These are phyloP conservation scores for Schizopygopsis pylzovi DNA, from an alignment of 2,797 vertebrate genomes.

Conservation along the genomic window DNA sequence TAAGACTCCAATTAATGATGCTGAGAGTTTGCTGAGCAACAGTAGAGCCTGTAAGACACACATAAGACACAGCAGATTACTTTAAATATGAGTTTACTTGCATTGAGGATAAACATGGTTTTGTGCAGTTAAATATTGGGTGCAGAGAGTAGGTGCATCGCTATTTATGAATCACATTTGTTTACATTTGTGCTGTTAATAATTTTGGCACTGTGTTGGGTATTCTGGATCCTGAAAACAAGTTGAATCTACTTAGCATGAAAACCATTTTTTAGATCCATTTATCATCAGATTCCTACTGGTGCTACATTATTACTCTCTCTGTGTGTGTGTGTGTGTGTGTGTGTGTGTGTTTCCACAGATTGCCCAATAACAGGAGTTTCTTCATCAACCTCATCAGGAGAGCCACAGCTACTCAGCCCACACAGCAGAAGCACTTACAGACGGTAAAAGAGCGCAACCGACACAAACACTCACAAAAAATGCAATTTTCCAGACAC, in stretches of 20 bases:
- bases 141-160: background rate
- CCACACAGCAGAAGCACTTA: conserved; percentile 22
- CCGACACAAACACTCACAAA: background rate
- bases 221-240: background rate
- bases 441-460: conserved; percentile 22
- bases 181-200: background rate
- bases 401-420: conserved; percentile 8
- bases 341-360: conserved; percentile 17
- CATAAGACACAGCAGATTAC: background rate
- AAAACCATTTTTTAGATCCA: background rate
- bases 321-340: conserved; percentile 18
- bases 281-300: background rate
- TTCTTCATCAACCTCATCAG: conserved; percentile 10
- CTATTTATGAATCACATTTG: background rate
- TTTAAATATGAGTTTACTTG: background rate
- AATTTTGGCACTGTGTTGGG: background rate
- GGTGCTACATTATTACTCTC: background rate
- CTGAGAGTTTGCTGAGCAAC: conserved; percentile 24
- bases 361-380: conserved; percentile 11
- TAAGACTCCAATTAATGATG: conserved; percentile 13
- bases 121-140: background rate
- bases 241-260: background rate
- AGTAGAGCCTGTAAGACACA: conserved; percentile 31
- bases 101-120: background rate
- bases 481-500: background rate